Conservation (phyloP, 2,888 invertebrate genomes). For the Elegia similella region DNA sequence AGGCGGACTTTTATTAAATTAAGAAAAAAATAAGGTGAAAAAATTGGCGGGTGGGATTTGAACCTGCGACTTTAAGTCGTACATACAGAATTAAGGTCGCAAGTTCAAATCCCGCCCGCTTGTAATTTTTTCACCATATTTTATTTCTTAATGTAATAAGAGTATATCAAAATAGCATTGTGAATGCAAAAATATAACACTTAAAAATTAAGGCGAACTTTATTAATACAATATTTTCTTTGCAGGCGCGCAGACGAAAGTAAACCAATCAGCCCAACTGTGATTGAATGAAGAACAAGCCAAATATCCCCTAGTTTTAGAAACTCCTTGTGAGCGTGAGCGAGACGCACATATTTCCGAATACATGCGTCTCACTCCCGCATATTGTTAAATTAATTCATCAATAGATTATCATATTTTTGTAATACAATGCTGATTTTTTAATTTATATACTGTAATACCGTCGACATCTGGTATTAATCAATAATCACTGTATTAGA, state of each 20-base stretch:
- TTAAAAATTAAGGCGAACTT: too few relatives aligned
- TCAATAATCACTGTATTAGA: slow-evolving; percentile 17
- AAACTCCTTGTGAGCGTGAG: slow-evolving; percentile 27
- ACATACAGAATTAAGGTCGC: too few relatives aligned
- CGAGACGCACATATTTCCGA: slow-evolving; percentile 33
- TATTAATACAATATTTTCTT: slow-evolving; percentile 26
- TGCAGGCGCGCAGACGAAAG: slow-evolving; percentile 67
- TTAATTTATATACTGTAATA: slow-evolving; percentile 14
- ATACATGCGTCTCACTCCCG: slow-evolving; percentile 9
- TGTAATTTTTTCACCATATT: too few relatives aligned
- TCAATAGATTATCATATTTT: slow-evolving; percentile 14
- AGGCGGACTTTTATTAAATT: too few relatives aligned
- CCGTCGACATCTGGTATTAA: slow-evolving; percentile 10
- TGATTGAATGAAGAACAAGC: slow-evolving; percentile 23
- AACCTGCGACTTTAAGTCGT: too few relatives aligned
- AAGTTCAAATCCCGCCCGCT: too few relatives aligned
- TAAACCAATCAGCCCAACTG: slow-evolving; percentile 41
- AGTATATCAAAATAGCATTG: too few relatives aligned
- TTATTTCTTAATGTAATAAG: too few relatives aligned
- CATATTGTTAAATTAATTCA: slow-evolving; percentile 14
- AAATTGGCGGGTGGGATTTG: too few relatives aligned
- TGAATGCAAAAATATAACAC: too few relatives aligned
- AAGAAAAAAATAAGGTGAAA: too few relatives aligned
- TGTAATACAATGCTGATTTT: slow-evolving; percentile 16
- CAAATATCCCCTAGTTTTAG: slow-evolving; percentile 16